phyloP scores from a whole-genome alignment of 1,140 invertebrate species.

The Drosophila sproati region DNA sequence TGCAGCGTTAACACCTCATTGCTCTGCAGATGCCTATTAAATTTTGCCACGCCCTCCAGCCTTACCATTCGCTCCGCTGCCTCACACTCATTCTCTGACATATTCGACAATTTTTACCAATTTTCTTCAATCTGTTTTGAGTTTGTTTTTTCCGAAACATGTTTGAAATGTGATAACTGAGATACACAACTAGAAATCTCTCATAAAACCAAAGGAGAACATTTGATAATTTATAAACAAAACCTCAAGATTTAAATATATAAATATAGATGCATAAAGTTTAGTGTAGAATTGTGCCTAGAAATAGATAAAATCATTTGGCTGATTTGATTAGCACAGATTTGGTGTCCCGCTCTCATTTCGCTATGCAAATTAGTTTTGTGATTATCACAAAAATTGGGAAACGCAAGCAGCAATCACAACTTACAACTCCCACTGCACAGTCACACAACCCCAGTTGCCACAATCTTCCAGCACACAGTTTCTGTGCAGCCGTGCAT shows the following conservation, averaged over 20 bases:
- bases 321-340: constrained; percentile 70
- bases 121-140: constrained; percentile 26
- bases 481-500: constrained; percentile 54
- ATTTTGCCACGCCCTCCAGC: constrained; percentile 12
- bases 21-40: constrained; percentile 47
- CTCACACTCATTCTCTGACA: constrained; percentile 17
- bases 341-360: constrained; percentile 44
- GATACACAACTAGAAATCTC: too few species aligned
- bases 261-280: too few species aligned
- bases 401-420: constrained; percentile 37
- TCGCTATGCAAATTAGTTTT: constrained; percentile 74
- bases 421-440: too few species aligned
- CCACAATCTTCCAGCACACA: neutral
- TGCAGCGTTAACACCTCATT: constrained; percentile 67
- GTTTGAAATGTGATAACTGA: constrained; percentile 52
- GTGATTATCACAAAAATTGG: constrained; percentile 76
- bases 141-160: constrained; percentile 42
- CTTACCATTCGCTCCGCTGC: neutral
- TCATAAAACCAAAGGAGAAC: too few species aligned
- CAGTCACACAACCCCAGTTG: neutral
- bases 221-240: too few species aligned
- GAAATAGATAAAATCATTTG: constrained; percentile 28
- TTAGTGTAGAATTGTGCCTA: too few species aligned
- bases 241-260: too few species aligned
- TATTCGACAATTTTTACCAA: constrained; percentile 23